Conservation (phyloP, 2,797 vertebrate species). For the Loriculus beryllinus region DNA sequence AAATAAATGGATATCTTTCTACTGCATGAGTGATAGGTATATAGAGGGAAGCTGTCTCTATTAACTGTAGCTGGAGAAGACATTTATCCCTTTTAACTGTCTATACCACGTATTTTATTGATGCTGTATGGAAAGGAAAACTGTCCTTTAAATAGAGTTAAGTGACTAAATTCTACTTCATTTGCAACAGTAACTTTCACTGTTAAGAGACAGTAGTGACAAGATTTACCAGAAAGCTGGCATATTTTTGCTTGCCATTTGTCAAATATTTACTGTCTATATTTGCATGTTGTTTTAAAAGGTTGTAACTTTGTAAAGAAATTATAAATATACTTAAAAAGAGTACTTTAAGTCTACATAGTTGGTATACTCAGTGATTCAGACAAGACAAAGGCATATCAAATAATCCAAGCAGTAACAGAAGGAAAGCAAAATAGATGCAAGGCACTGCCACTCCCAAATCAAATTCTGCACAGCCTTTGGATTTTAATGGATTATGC, state of each 20-base stretch:
- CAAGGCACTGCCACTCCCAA: not conserved
- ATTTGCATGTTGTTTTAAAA: not conserved
- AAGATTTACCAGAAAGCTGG: not conserved
- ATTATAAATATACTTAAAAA: not conserved
- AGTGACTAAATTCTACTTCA: not conserved
- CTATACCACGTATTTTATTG: not conserved
- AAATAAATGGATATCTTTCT: not conserved
- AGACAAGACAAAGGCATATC: not conserved
- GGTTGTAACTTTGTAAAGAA: not conserved
- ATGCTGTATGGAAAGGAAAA: not conserved
- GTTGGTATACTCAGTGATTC: not conserved
- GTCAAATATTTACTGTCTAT: not conserved
- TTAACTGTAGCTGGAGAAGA: not conserved
- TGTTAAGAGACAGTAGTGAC: not conserved
- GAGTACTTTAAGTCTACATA: not conserved
- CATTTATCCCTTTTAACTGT: rapidly evolving
- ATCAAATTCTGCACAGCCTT: not conserved
- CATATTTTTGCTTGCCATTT: not conserved
- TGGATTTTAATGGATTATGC: not conserved
- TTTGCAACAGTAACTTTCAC: not conserved
- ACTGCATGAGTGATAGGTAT: not conserved
- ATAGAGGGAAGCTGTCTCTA: not conserved
- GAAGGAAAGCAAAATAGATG: not conserved
- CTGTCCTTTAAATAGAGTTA: not conserved
- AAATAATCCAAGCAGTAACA: not conserved